Conservation (phyloP, 2,888 invertebrate genomes). For the Andrena trimmerana region DNA sequence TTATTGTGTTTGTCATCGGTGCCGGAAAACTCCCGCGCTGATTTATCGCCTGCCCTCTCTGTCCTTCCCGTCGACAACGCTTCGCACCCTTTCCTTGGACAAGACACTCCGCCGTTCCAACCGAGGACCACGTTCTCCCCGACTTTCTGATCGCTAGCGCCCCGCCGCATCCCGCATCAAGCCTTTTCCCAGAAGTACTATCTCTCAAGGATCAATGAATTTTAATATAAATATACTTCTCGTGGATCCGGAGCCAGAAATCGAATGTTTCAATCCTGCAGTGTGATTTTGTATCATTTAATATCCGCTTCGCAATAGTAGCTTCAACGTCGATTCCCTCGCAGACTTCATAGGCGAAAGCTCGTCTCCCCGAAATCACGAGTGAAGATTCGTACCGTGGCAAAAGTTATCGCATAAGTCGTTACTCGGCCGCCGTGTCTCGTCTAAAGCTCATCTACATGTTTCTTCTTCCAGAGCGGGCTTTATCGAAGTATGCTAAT, state of each 20-base stretch:
- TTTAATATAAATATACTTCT: not conserved
- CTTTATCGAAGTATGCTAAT: constrained; percentile 72
- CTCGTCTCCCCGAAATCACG: not conserved
- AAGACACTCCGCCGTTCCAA: not conserved
- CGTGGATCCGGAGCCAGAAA: no score
- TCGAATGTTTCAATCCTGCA: not conserved
- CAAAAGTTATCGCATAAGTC: constrained; percentile 31
- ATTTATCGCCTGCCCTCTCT: constrained; percentile 71
- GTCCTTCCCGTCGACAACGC: constrained; percentile 16
- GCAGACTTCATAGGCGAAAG: not conserved
- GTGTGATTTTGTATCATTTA: not conserved
- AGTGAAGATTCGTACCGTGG: not conserved
- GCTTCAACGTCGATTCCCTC: not conserved
- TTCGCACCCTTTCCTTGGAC: constrained; percentile 2
- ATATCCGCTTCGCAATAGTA: no score
- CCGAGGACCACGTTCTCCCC: no score
- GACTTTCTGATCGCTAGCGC: no score
- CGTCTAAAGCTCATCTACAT: constrained; percentile 53
- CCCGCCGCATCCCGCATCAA: no score
- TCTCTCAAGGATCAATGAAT: not conserved
- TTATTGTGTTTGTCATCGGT: constrained; percentile 85
- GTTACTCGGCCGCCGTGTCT: constrained; percentile 27
- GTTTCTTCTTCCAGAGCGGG: constrained; percentile 56
- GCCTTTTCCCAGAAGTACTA: no score
- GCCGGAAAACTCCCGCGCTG: constrained; percentile 74